A percentile compares a stretch with the other conserved stretches of the same genome.
Conservation (phyloP, 2,797 vertebrate genomes). For the Sebastes kiyomatsui region DNA sequence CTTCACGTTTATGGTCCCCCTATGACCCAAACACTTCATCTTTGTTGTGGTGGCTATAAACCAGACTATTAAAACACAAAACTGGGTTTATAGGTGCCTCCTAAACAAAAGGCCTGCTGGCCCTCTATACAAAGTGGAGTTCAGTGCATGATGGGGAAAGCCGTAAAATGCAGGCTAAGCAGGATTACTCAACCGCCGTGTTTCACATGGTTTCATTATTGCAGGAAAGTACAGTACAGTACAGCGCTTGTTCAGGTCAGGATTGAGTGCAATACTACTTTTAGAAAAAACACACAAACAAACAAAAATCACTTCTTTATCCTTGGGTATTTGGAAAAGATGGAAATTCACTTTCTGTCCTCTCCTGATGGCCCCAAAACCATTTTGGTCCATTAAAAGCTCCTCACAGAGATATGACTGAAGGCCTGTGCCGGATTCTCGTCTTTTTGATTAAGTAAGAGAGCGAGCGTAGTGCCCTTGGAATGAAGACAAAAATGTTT, state of each 20-base stretch:
- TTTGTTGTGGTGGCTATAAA: slow-evolving; percentile 60
- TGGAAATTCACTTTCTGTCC: slow-evolving; percentile 10
- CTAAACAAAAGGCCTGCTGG: slow-evolving; percentile 33
- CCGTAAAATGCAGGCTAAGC: slow-evolving; percentile 62
- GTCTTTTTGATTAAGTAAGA: slow-evolving; percentile 44
- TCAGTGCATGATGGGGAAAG: slow-evolving; percentile 64
- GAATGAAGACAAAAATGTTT: slow-evolving; percentile 42
- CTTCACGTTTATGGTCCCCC: slow-evolving; percentile 54
- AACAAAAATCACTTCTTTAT: not conserved
- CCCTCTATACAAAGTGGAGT: slow-evolving; percentile 48
- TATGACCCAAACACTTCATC: slow-evolving; percentile 63
- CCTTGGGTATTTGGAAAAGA: not conserved
- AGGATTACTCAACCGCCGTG: slow-evolving; percentile 62
- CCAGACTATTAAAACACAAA: slow-evolving; percentile 39
- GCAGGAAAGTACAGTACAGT: slow-evolving; percentile 72
- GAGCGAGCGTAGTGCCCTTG: slow-evolving; percentile 39
- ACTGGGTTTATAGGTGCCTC: slow-evolving; percentile 44
- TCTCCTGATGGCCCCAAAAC: slow-evolving; percentile 25
- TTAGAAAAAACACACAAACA: slow-evolving; percentile 25
- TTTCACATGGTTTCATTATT: slow-evolving; percentile 64
- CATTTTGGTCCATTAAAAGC: slow-evolving; percentile 48
- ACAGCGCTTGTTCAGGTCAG: slow-evolving; percentile 67
- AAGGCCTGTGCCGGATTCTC: slow-evolving; percentile 59
- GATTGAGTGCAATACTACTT: slow-evolving; percentile 68
- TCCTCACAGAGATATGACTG: slow-evolving; percentile 39